phyloP scores from a whole-genome alignment of 2,113 vertebrate species.

The Salvator merianae region DNA sequence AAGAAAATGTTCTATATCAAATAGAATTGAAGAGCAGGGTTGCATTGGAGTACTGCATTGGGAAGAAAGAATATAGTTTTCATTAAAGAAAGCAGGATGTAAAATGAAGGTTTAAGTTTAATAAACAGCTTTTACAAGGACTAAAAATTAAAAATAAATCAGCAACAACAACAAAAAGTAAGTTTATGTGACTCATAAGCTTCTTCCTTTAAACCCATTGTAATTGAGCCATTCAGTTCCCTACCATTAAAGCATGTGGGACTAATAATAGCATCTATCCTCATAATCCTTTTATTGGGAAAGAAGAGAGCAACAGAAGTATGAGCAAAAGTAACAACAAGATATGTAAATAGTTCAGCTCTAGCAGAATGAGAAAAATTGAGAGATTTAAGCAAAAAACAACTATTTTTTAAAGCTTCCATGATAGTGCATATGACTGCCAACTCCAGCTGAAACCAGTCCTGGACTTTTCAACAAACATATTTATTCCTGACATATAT shows the following conservation, averaged over 20 bases:
- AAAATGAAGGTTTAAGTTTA: not conserved
- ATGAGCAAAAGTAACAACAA: conserved; percentile 51
- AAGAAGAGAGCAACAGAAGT: conserved; percentile 60
- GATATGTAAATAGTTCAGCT: conserved; percentile 54
- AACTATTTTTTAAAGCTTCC: conserved; percentile 26
- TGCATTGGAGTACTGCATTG: not conserved
- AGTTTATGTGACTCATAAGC: conserved; percentile 10
- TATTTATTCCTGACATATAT: too few relatives aligned
- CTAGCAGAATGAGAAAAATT: conserved; percentile 50
- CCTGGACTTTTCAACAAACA: too few relatives aligned
- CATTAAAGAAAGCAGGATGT: conserved; percentile 8
- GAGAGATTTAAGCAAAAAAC: conserved; percentile 37
- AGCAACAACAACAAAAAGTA: conserved; percentile 27
- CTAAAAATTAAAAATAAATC: conserved; percentile 44
- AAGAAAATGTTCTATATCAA: not conserved
- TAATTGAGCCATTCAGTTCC: conserved; percentile 57
- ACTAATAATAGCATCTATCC: conserved; percentile 61
- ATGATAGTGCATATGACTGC: not conserved
- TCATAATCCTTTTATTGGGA: conserved; percentile 60
- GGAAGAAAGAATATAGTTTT: conserved; percentile 1
- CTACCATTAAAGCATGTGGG: conserved; percentile 52
- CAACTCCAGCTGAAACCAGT: too few relatives aligned
- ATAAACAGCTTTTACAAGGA: conserved; percentile 33
- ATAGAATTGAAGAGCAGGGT: not conserved
- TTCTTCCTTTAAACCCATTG: conserved; percentile 46